Conservation (phyloP, 2,797 vertebrate genomes). For the Syncerus caffer region DNA sequence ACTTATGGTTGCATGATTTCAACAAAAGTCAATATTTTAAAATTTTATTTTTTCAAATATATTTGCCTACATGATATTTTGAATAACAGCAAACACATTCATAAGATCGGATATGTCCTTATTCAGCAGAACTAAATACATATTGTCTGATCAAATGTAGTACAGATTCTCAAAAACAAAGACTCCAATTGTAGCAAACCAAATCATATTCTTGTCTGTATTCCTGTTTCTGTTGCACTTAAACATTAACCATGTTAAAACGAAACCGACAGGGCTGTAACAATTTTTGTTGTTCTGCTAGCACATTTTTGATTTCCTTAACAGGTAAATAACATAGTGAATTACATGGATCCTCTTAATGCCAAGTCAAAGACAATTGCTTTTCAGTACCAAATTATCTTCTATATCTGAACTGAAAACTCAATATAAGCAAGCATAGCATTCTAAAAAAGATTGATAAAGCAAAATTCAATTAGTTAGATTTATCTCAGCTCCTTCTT, state of each 20-base stretch:
- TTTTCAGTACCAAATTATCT: conserved; percentile 47
- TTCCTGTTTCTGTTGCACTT: background rate
- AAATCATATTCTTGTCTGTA: background rate
- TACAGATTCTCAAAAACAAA: background rate
- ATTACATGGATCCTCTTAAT: conserved; percentile 21
- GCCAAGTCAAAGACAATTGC: background rate
- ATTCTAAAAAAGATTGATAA: conserved; percentile 40
- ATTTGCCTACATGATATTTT: background rate
- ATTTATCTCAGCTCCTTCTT: background rate
- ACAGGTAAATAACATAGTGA: background rate
- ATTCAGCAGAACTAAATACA: background rate
- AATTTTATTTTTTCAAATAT: conserved; percentile 6
- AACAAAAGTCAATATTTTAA: background rate
- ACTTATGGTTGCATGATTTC: background rate
- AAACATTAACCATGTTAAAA: background rate
- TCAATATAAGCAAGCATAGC: background rate
- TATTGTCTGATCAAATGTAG: background rate
- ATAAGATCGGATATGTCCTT: background rate
- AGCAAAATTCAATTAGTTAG: conserved; percentile 5
- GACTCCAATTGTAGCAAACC: background rate
- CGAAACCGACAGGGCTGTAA: background rate
- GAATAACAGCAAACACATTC: background rate
- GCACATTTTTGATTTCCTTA: background rate
- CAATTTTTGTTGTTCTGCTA: background rate
- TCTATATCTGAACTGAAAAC: conserved; percentile 42